These are phyloP conservation scores for Diplosoma virens DNA, from an alignment of 23 tunicate genomes.

Conservation along the genomic window DNA sequence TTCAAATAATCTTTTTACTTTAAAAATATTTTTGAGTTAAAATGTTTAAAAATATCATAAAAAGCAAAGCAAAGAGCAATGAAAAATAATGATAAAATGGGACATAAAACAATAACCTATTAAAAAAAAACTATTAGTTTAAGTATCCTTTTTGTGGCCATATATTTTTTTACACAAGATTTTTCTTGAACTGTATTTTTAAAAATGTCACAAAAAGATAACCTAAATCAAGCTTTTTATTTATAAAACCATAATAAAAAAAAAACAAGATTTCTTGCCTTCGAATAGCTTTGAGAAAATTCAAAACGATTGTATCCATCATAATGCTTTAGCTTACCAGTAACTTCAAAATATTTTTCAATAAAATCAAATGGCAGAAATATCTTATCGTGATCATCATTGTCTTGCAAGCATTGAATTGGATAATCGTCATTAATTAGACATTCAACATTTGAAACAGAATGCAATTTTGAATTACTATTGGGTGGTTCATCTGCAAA, in stretches of 20 bases:
- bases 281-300: slow-evolving; percentile 70
- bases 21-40: no score
- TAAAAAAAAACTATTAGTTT: no score
- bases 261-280: slow-evolving; percentile 34
- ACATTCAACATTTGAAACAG: slow-evolving; percentile 47
- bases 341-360: slow-evolving; percentile 77
- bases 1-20: no score
- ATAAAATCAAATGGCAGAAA: slow-evolving; percentile 82
- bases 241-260: background rate
- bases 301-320: slow-evolving; percentile 96
- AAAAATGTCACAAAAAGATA: no score
- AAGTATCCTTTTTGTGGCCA: no score
- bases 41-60: no score
- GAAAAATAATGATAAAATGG: no score
- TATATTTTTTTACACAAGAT: no score
- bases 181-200: no score
- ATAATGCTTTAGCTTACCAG: slow-evolving; percentile 85
- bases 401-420: slow-evolving; percentile 53
- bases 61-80: no score
- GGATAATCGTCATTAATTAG: slow-evolving; percentile 66
- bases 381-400: slow-evolving; percentile 16
- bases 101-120: no score
- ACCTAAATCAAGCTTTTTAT: no score
- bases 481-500: slow-evolving; percentile 59
- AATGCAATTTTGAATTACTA: slow-evolving; percentile 7